Percentiles rank a stretch among this genome's conserved stretches.
Conservation (phyloP, 2,797 vertebrate genomes). For the Gephyroberyx darwinii region DNA sequence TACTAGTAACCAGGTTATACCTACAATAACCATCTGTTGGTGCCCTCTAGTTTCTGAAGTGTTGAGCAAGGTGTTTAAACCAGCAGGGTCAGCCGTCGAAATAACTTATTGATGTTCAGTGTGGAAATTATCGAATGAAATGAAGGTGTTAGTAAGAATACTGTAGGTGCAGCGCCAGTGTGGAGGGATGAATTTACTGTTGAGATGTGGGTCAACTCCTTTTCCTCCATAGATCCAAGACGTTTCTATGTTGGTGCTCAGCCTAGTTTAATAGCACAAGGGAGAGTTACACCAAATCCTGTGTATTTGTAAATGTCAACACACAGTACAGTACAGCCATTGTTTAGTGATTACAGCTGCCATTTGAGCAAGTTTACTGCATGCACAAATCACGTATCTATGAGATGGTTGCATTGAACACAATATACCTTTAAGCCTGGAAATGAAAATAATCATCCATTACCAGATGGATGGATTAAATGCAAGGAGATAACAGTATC, state of each 20-base stretch:
- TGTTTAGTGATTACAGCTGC: no score
- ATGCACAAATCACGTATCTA: background rate
- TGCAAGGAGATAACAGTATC: no score
- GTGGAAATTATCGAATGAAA: background rate
- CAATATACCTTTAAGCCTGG: no score
- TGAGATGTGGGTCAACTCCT: conserved; percentile 34
- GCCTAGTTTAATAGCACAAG: background rate
- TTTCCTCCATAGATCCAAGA: conserved; percentile 14
- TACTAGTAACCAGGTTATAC: no score
- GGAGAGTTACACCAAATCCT: conserved; percentile 11
- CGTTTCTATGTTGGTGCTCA: conserved; percentile 3
- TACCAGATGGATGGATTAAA: no score
- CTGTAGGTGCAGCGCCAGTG: conserved; percentile 30
- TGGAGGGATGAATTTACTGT: conserved; percentile 37
- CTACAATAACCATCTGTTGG: no score
- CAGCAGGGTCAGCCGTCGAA: background rate
- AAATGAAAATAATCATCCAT: no score
- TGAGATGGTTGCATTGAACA: background rate
- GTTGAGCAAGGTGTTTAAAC: conserved; percentile 3
- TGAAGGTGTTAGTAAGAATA: conserved; percentile 33
- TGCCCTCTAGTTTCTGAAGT: background rate
- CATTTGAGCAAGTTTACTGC: background rate
- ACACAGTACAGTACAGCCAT: background rate
- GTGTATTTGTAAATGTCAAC: conserved; percentile 7
- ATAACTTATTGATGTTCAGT: background rate